A percentile compares a stretch with the other conserved stretches of the same genome.
Conservation (phyloP, 2,113 vertebrate genomes). For the Myiagra hebetior region DNA sequence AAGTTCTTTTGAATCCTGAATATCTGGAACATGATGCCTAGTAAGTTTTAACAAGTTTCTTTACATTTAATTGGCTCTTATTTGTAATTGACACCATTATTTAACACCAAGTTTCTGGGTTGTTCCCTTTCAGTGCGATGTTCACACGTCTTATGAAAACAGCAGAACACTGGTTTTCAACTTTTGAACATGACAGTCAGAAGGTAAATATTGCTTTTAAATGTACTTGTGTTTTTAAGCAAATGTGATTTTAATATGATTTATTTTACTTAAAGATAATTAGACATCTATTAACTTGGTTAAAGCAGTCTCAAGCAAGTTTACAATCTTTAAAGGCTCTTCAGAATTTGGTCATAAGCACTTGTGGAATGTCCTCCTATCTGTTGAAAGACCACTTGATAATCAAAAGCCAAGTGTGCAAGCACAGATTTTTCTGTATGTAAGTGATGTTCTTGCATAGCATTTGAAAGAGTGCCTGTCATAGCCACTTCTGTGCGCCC, state of each 20-base stretch:
- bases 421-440: background rate
- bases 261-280: background rate
- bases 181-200: slow-evolving; percentile 80
- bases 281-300: background rate
- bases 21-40: slow-evolving; percentile 97
- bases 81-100: background rate
- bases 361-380: background rate
- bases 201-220: slow-evolving; percentile 72
- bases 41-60: slow-evolving; percentile 80
- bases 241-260: background rate
- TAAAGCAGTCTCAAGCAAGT: background rate
- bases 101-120: slow-evolving; percentile 18
- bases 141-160: slow-evolving; percentile 83
- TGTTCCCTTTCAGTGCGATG: slow-evolving; percentile 74
- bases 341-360: background rate
- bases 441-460: background rate
- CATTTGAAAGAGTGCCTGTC: background rate
- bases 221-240: background rate
- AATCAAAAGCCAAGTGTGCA: background rate
- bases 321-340: background rate
- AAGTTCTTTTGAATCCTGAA: slow-evolving; percentile 86
- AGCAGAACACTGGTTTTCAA: slow-evolving; percentile 84
- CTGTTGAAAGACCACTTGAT: background rate
- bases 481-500: background rate
- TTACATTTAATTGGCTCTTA: slow-evolving; percentile 7